Percentiles rank a stretch among this genome's conserved stretches.
These are phyloP conservation scores for Pseudomyrmex concolor DNA, from an alignment of 1,140 invertebrate genomes.

Conservation along the genomic window DNA sequence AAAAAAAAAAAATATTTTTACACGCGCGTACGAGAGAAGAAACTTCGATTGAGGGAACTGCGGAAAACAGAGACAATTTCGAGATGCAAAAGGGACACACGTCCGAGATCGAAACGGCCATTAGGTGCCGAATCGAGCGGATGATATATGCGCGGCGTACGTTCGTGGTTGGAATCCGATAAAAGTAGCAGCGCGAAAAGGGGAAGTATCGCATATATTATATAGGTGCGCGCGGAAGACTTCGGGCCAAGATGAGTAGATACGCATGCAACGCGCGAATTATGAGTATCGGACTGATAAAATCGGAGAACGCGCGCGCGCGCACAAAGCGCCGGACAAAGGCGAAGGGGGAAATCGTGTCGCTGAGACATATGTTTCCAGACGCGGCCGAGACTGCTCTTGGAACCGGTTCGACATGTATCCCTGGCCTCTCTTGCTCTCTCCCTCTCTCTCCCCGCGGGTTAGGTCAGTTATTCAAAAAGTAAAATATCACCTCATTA, in stretches of 20 bases:
- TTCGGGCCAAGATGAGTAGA: constrained; percentile 53
- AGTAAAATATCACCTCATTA: constrained; percentile 79
- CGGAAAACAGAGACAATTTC: constrained; percentile 11
- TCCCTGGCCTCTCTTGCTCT: constrained; percentile 33
- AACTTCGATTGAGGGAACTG: constrained; percentile 13
- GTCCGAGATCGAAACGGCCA: constrained; percentile 57
- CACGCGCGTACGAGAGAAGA: background rate
- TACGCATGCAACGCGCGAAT: constrained; percentile 64
- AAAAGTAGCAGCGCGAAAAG: constrained; percentile 44
- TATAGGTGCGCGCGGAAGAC: constrained; percentile 35
- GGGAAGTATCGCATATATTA: constrained; percentile 18
- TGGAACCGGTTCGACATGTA: constrained; percentile 78
- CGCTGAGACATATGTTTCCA: constrained; percentile 70
- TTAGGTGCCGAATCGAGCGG: constrained; percentile 58
- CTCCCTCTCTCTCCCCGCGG: constrained; percentile 26
- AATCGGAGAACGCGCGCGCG: constrained; percentile 42
- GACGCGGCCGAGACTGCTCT: constrained; percentile 71
- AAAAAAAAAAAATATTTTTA: background rate
- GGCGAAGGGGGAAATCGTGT: constrained; percentile 14
- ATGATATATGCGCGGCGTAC: constrained; percentile 49
- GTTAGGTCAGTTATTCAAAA: constrained; percentile 83
- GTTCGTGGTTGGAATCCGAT: constrained; percentile 25
- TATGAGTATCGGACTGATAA: constrained; percentile 57
- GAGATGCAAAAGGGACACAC: constrained; percentile 28
- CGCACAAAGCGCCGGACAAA: constrained; percentile 54